Evolutionary conservation across 2,797 vertebrate genomes (phyloP).

Genomic region (Neosilurus hyrtlii): DNA sequence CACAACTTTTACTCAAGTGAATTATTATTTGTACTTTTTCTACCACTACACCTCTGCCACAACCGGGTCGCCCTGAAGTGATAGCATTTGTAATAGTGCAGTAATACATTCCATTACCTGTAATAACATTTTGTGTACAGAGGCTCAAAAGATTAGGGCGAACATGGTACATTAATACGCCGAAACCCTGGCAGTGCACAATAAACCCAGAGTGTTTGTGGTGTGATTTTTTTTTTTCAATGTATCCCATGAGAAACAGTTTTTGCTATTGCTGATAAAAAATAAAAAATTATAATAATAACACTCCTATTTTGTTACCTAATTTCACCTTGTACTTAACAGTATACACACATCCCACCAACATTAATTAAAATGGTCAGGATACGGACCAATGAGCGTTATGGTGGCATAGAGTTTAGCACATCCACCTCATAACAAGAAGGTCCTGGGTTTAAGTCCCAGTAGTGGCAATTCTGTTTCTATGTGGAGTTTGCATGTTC

Average conservation of each 20-base stretch:
- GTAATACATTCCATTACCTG: slow-evolving; percentile 8
- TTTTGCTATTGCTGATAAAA: slow-evolving; percentile 65
- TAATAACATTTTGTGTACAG: slow-evolving; percentile 1
- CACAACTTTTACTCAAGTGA: slow-evolving; percentile 23
- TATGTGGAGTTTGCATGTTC: too few relatives aligned
- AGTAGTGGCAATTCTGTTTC: too few relatives aligned
- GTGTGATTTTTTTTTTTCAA: background rate
- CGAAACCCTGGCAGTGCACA: background rate
- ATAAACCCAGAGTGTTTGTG: background rate
- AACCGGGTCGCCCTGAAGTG: background rate
- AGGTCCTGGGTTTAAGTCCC: too few relatives aligned
- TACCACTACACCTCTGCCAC: background rate
- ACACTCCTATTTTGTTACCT: slow-evolving; percentile 48
- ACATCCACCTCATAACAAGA: too few relatives aligned
- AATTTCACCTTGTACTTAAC: slow-evolving; percentile 54
- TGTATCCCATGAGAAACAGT: slow-evolving; percentile 2
- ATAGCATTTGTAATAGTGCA: slow-evolving; percentile 4
- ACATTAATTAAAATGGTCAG: slow-evolving; percentile 40
- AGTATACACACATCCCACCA: slow-evolving; percentile 20
- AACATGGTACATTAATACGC: background rate
- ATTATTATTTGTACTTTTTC: slow-evolving; percentile 1
- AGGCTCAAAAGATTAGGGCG: background rate
- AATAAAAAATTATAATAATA: slow-evolving; percentile 28
- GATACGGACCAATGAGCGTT: background rate
- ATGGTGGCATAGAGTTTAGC: too few relatives aligned